Base-by-base conservation (phyloP, 2,113 vertebrate species). In the Rana temporaria region DNA sequence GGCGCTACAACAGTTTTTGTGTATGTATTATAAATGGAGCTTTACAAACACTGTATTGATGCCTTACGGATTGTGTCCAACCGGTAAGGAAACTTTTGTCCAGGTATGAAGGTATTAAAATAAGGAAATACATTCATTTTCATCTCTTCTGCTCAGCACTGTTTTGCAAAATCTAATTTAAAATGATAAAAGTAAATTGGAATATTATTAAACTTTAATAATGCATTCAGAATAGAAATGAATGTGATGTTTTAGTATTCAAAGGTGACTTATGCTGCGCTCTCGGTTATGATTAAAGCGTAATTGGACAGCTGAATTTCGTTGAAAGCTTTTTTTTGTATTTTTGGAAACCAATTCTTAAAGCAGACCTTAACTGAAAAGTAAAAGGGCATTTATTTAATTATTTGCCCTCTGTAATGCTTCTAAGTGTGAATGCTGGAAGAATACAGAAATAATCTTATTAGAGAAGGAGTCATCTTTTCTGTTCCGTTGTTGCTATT, bases 181-280 rank as follows among this genome's bases (percentile, higher is more conserved):
- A 72, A 72, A 81, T 81, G 57, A 81, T 64, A 81, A 72, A 81
- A 38, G 68, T 70, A 70, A 72, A 70, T 81, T 81, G 79, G 48
- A 81, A 70, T 42, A 81, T 71, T 81, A 81, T 81, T 81, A 81
- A 81, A 81, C 22, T 81, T 78, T 72, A 53, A 81, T 81, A 81
- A 81, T 53, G 38, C 56, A 81, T 52, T 81, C 66, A 72, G 66
- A 53, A 52, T 71, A 38, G 68, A 81, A 81, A 81, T 81, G 67
- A 62, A 59, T 52, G 68, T 62, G 56, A 59, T 69, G 32, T 53
- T 48, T 69, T 68, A 63, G 57, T 4, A 64, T 55, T 53, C 79
- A 34, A 32, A 72, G 42, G 59, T 34, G 79, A n/a, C 72, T 55
- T 48, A n/a, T 72, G 30, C 79, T 32, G 55, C 16, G 8, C 30